These are phyloP conservation scores for Graptemys geographica DNA, from an alignment of 2,797 vertebrate genomes.

Conservation along the genomic window DNA sequence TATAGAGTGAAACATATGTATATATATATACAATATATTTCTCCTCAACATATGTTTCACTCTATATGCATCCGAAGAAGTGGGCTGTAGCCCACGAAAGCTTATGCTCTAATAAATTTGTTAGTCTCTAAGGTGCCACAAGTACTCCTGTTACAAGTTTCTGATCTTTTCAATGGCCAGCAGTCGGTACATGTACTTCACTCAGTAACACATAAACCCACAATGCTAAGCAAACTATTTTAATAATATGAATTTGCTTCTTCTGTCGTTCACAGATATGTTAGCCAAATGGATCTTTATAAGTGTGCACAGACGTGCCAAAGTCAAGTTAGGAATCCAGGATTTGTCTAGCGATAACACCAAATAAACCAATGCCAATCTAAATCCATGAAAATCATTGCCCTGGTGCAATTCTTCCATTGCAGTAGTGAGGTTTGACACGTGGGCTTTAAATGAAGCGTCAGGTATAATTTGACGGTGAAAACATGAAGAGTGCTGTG, in stretches of 20 bases:
- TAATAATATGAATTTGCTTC: background rate
- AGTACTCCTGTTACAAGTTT: background rate
- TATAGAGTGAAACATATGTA: no score
- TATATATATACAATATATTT: no score
- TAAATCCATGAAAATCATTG: background rate
- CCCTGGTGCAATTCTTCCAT: slow-evolving; percentile 8
- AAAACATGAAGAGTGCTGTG: background rate
- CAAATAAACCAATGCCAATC: background rate
- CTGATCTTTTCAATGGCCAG: background rate
- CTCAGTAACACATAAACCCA: background rate
- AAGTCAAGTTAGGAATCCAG: background rate
- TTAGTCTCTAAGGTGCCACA: no score
- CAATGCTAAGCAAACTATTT: accelerated
- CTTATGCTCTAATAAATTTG: no score
- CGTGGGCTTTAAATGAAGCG: slow-evolving; percentile 36
- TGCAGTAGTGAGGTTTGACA: background rate
- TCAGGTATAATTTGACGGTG: slow-evolving; percentile 21
- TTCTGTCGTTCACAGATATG: accelerated
- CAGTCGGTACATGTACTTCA: background rate
- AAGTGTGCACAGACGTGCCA: background rate
- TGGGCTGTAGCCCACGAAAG: no score
- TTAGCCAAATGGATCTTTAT: background rate
- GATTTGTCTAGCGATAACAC: background rate
- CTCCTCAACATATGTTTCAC: no score
- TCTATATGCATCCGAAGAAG: no score